These are phyloP conservation scores for Salvator merianae DNA, from an alignment of 2,113 vertebrate species.

Conservation along the genomic window DNA sequence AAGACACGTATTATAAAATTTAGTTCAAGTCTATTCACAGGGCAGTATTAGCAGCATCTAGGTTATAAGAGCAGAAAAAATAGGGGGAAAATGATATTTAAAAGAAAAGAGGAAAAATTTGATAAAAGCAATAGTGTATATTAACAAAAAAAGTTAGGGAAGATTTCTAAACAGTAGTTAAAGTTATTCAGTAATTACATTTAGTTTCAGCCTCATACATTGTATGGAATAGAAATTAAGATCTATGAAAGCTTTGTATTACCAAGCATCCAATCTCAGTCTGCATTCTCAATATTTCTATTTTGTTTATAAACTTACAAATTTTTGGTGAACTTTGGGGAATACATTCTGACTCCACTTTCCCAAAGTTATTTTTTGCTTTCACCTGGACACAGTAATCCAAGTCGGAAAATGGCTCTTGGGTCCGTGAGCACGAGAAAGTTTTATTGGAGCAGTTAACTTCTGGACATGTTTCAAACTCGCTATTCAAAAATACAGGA, in stretches of 20 bases:
- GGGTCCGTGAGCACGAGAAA: slow-evolving; percentile 52
- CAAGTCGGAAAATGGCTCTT: neutral
- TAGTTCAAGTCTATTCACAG: neutral
- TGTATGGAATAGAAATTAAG: too few relatives aligned
- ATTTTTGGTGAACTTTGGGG: slow-evolving; percentile 39
- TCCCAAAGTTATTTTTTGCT: slow-evolving; percentile 69
- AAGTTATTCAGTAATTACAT: too few relatives aligned
- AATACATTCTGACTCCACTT: slow-evolving; percentile 40
- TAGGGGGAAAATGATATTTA: too few relatives aligned
- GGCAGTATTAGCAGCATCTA: neutral
- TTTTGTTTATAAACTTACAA: slow-evolving; percentile 59
- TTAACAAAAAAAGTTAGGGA: neutral
- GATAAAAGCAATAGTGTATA: neutral
- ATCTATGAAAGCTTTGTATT: too few relatives aligned
- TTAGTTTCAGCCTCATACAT: too few relatives aligned
- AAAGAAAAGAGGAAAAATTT: neutral
- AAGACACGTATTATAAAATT: neutral
- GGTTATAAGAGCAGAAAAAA: neutral
- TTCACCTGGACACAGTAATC: slow-evolving; percentile 56
- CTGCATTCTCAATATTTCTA: neutral
- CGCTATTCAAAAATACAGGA: neutral
- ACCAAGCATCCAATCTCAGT: neutral
- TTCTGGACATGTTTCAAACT: neutral
- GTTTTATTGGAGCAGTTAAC: neutral
- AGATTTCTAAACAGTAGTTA: neutral